A percentile compares a stretch with the other conserved stretches of the same genome.
phyloP scores from a whole-genome alignment of 2,888 invertebrate genomes.

The Hyles lineata region DNA sequence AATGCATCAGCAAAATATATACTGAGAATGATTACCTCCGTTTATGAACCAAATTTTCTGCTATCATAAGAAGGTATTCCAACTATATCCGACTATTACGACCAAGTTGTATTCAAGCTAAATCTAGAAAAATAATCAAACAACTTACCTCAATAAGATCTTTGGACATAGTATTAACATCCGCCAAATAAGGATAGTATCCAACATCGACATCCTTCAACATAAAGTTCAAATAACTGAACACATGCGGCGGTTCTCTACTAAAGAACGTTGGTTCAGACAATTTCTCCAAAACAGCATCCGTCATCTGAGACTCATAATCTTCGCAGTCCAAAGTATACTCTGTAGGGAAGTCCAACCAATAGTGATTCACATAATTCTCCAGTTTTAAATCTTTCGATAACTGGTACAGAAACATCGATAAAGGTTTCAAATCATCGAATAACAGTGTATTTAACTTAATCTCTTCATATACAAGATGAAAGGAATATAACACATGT shows the following conservation, averaged over 20 bases:
- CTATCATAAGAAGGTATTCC: not conserved
- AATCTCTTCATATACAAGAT: constrained; percentile 95
- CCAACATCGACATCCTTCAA: constrained; percentile 81
- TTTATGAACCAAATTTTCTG: too few relatives aligned
- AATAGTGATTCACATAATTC: constrained; percentile 91
- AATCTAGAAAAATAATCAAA: constrained; percentile 6
- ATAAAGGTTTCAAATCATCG: constrained; percentile 88
- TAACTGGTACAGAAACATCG: constrained; percentile 89
- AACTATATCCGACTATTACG: not conserved
- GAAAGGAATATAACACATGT: constrained; percentile 91
- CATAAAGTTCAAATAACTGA: constrained; percentile 88
- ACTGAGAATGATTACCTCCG: too few relatives aligned
- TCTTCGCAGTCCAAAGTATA: constrained; percentile 73
- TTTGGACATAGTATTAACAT: constrained; percentile 89
- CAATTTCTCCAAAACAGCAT: constrained; percentile 84
- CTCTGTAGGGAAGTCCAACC: constrained; percentile 91
- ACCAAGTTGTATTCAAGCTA: not conserved
- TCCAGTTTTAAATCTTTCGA: constrained; percentile 90
- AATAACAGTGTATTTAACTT: constrained; percentile 91
- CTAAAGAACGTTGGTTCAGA: constrained; percentile 86
- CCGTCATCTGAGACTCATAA: constrained; percentile 81
- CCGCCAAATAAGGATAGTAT: constrained; percentile 89
- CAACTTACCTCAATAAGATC: constrained; percentile 89
- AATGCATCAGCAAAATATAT: too few relatives aligned
- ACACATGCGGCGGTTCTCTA: constrained; percentile 88